phyloP scores from a whole-genome alignment of 2,797 vertebrate species.

The Pipistrellus pygmaeus region DNA sequence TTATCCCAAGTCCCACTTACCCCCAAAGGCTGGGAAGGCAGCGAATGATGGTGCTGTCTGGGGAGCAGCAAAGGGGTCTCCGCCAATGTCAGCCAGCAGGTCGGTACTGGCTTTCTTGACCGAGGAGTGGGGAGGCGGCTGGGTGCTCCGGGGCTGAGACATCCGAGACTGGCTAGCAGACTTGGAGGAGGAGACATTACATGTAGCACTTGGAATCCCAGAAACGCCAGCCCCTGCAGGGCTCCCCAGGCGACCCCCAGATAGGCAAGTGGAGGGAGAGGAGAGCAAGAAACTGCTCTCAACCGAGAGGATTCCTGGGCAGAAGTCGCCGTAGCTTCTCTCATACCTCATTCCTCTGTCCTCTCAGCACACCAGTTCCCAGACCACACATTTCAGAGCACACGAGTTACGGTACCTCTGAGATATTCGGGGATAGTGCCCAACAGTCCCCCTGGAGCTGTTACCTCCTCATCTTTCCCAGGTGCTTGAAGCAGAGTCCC shows the following conservation, averaged over 20 bases:
- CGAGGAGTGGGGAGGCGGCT: constrained; percentile 66
- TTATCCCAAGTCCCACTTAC: constrained; percentile 68
- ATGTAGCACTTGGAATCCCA: not conserved
- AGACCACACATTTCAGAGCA: not conserved
- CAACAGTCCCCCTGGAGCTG: not conserved
- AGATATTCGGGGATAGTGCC: not conserved
- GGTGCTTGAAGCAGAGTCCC: not conserved
- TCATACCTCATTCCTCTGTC: constrained; percentile 18
- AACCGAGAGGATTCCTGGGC: not conserved
- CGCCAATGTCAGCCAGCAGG: constrained; percentile 92
- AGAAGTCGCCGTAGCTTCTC: not conserved
- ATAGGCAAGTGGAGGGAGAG: not conserved
- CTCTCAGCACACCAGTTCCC: not conserved
- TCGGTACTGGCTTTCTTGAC: constrained; percentile 84
- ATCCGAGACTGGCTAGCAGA: constrained; percentile 85
- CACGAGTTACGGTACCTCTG: not conserved
- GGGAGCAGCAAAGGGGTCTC: constrained; percentile 92
- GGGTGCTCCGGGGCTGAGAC: constrained; percentile 88
- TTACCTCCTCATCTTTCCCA: not conserved
- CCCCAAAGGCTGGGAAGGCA: constrained; percentile 78
- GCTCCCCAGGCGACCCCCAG: not conserved
- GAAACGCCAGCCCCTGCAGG: not conserved
- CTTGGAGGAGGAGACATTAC: constrained; percentile 79
- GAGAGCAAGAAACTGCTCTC: not conserved
- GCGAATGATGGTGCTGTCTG: constrained; percentile 87